phyloP scores from a whole-genome alignment of 2,888 invertebrate species.

The Chrysolina oricalcia region DNA sequence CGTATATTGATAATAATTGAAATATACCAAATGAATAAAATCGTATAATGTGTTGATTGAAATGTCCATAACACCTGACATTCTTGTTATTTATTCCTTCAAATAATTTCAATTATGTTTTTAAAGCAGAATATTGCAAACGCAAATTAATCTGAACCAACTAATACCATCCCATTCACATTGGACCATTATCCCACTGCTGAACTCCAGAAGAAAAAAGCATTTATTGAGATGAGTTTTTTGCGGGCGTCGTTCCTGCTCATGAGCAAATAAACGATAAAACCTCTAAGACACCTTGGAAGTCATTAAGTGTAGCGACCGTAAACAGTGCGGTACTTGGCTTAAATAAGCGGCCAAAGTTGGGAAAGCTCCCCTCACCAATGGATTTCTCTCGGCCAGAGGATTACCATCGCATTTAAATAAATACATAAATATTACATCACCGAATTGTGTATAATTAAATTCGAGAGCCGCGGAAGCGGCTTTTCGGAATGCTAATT shows the following conservation, averaged over 20 bases:
- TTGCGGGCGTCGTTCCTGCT: constrained; percentile 39
- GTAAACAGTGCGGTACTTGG: constrained; percentile 65
- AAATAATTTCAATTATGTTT: too few species aligned
- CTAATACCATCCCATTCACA: neutral
- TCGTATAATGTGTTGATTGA: too few species aligned
- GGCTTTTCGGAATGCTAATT: constrained; percentile 70
- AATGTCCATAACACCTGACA: too few species aligned
- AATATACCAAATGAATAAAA: too few species aligned
- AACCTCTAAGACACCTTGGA: constrained; percentile 68
- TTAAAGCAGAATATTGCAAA: neutral
- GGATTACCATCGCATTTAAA: constrained; percentile 73
- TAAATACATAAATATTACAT: constrained; percentile 74
- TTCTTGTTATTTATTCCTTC: too few species aligned
- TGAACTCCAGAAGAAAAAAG: constrained; percentile 27
- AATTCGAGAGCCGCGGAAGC: constrained; percentile 69
- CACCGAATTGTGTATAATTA: constrained; percentile 72
- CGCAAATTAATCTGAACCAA: neutral
- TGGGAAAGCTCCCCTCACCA: constrained; percentile 60
- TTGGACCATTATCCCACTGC: neutral
- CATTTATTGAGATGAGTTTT: constrained; percentile 52
- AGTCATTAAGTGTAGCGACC: constrained; percentile 68
- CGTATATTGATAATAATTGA: too few species aligned
- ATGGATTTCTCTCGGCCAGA: constrained; percentile 67
- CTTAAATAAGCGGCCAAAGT: constrained; percentile 59
- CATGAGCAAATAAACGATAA: constrained; percentile 63